Percentiles rank a stretch among this genome's conserved stretches.
Conservation (phyloP, 2,888 invertebrate genomes). For the Sipha maydis region DNA sequence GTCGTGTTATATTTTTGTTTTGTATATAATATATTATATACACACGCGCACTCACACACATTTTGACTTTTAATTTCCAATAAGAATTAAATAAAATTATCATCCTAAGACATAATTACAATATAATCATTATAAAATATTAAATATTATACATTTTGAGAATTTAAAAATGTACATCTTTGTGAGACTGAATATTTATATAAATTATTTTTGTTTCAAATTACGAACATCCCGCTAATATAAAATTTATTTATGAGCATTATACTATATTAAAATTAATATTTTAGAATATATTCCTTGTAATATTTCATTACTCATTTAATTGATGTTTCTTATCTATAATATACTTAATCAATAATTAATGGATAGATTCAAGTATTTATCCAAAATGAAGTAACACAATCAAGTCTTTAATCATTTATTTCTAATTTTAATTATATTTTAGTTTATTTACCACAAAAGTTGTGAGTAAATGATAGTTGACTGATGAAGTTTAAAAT, state of each 20-base stretch:
- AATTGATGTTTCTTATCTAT: too few species aligned
- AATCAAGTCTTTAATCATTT: too few species aligned
- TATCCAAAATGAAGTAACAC: too few species aligned
- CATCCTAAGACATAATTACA: background rate
- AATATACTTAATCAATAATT: background rate
- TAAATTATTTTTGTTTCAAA: background rate
- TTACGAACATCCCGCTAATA: background rate
- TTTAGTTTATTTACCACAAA: constrained; percentile 27
- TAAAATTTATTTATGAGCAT: background rate
- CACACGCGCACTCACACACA: background rate
- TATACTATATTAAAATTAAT: background rate
- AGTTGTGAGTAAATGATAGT: constrained; percentile 40
- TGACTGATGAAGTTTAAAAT: constrained; percentile 22
- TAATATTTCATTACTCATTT: background rate
- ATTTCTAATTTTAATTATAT: background rate
- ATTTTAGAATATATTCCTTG: background rate
- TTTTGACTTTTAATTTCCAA: background rate
- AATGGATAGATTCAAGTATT: background rate
- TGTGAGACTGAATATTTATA: background rate
- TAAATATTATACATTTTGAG: background rate
- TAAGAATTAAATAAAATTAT: background rate
- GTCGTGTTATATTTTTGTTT: constrained; percentile 30
- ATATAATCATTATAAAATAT: background rate
- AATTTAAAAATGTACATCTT: background rate
- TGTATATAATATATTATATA: constrained; percentile 21